Base-by-base conservation (phyloP, 2,113 vertebrate species). In the Pungitius pungitius region DNA sequence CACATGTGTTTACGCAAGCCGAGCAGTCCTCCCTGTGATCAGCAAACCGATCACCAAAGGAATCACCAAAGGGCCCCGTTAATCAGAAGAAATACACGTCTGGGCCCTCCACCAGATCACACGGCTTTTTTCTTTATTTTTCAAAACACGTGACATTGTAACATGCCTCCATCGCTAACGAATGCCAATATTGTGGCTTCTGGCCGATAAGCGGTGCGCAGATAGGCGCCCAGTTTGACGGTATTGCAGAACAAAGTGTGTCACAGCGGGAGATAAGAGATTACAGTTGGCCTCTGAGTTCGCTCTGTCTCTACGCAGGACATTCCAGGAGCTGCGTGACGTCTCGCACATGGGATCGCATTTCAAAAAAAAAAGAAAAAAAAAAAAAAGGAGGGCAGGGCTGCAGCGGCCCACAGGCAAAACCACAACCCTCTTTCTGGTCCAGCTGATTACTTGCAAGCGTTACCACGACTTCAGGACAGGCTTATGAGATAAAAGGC, bases 321-420 rank as follows among this genome's bases (percentile, higher is more conserved):
- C 90, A 90, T 92, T 91, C 89, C 90, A 87, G 85, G 83, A 89
- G 88, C 88, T 70, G 86, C 40, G 84, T 90, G 89, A 89, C 89
- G 89, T 89, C 82, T 78, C 62, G 13, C 69, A 20, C n/a, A 33
- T 33, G 2, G 75, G 88, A 85, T 90, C 88, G 74, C 72, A 88
- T 92, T 91, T 88, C 91, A 89, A 63, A 75, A 12, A 76, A 75
- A 35, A 35, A 35, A 35, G 6, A 35, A 35, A 35, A 8, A 35
- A 35, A 8, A 8, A 35, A 35, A 35, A 30, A 7, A 7, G 6
- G 1, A 35, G 33, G 77, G 73, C 77, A 57, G 1, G 33, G 49
- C 77, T 78, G 52, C 37, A 30, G 73, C 51, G 78, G 81, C 74
- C 61, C 47, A 22, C 78, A 76, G 80, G 73, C 75, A 80, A 54